Conservation (phyloP, 1,140 invertebrate genomes). For the Drosophila littoralis region DNA sequence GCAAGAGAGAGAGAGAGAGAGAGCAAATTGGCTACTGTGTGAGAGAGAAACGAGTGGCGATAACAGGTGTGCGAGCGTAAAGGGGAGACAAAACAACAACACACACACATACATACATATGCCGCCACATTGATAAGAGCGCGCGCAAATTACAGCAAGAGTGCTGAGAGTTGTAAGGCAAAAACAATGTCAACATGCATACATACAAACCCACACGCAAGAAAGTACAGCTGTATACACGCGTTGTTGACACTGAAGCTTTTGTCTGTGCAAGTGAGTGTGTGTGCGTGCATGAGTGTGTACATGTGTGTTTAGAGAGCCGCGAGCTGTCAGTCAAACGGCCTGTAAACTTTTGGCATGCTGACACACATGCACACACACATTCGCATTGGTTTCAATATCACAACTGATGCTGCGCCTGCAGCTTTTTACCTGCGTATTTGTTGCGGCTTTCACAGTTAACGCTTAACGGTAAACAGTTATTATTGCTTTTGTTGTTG, state of each 20-base stretch:
- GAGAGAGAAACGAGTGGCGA: slow-evolving; percentile 15
- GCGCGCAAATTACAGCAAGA: slow-evolving; percentile 51
- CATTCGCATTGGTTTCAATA: slow-evolving; percentile 18
- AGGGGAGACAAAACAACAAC: slow-evolving; percentile 36
- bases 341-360: slow-evolving; percentile 62
- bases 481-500: slow-evolving; percentile 18
- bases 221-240: slow-evolving; percentile 1
- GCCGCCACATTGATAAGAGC: slow-evolving; percentile 44
- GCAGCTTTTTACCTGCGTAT: slow-evolving; percentile 52
- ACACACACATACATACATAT: slow-evolving; percentile 14
- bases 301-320: background rate
- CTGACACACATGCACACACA: slow-evolving; percentile 59
- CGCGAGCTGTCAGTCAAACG: slow-evolving; percentile 13
- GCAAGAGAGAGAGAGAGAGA: slow-evolving; percentile 13
- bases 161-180: slow-evolving; percentile 45
- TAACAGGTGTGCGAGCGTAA: slow-evolving; percentile 44
- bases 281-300: background rate
- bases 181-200: slow-evolving; percentile 43
- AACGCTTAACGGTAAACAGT: slow-evolving; percentile 6
- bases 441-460: slow-evolving; percentile 51
- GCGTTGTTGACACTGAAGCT: slow-evolving; percentile 33
- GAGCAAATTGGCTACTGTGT: background rate
- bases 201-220: background rate
- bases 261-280: slow-evolving; percentile 19
- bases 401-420: slow-evolving; percentile 35